Evolutionary conservation across 2,888 invertebrate species (phyloP), one percentile per base, ranked within the genome.

Genomic region (Gonocerus acuteangulatus): DNA sequence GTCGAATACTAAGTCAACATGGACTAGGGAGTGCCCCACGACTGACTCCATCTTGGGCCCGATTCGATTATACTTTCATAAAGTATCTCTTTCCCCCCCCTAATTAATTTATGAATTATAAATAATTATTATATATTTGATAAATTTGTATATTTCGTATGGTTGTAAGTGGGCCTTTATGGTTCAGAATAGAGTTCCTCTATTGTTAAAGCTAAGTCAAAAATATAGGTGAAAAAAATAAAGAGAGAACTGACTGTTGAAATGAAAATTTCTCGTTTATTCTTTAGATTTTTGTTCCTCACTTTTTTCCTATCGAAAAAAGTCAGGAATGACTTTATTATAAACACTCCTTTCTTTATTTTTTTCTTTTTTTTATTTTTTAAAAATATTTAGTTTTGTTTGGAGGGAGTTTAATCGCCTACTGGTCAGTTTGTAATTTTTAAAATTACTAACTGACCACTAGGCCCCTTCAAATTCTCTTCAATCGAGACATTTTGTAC

Each of bases 131-230:
- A 32, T 32, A 51, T 51, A 32, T 27, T 51, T 51, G 49, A 51
- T 51, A 51, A 51, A 32, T 51, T 27, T 51, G 49, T 51, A 51
- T 51, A 51, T 51, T 51, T 51, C n/a, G 49, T 51, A 51, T 19
- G 49, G 49, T 51, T 51, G 49, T 51, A 51, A 51, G 49, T 9
- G 49, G 34, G 34, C 19, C 49, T 51, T 34, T 1, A 18, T 3
- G 49, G 49, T 27, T 34, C 49, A 11, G 49, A 18, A 51, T 51
- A 51, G 49, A 51, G 49, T 51, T 51, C 49, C 49, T 51, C 49
- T 51, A 51, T 51, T 51, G 49, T 51, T 51, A 51, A 51, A 51
- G 34, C 49, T 51, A 51, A 51, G 49, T 51, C 49, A 51, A 51
- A 51, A 32, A 32, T 32, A 51, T 32, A 51, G 7, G 18, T 51